Conservation (phyloP, 2,888 invertebrate species). For the Dromius quadrimaculatus region DNA sequence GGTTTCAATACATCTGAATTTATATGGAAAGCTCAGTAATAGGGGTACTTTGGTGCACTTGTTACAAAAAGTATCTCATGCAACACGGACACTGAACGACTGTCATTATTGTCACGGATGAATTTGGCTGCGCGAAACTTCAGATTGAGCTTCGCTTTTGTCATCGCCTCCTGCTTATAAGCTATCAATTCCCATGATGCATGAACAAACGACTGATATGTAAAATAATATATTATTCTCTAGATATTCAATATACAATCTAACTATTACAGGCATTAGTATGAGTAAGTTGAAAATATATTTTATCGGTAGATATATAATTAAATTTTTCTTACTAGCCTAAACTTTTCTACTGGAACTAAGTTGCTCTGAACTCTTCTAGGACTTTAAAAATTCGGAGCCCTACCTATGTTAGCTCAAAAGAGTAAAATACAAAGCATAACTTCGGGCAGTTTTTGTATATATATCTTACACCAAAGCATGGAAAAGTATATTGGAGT, state of each 20-base stretch:
- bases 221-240: too few relatives aligned
- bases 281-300: slow-evolving; percentile 7
- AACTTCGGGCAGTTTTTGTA: slow-evolving; percentile 37
- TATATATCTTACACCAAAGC: slow-evolving; percentile 46
- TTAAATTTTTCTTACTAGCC: slow-evolving; percentile 2
- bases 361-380: slow-evolving; percentile 36
- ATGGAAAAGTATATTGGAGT: slow-evolving; percentile 32
- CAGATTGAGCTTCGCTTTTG: too few relatives aligned
- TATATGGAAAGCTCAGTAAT: too few relatives aligned
- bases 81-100: too few relatives aligned
- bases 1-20: too few relatives aligned
- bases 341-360: slow-evolving; percentile 14
- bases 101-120: too few relatives aligned
- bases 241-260: not conserved
- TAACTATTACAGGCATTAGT: not conserved
- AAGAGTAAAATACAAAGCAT: slow-evolving; percentile 37
- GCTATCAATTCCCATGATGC: not conserved
- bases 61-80: too few relatives aligned
- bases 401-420: slow-evolving; percentile 44
- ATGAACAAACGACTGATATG: not conserved
- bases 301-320: slow-evolving; percentile 1
- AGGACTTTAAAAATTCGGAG: slow-evolving; percentile 42
- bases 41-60: too few relatives aligned
- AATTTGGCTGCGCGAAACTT: too few relatives aligned
- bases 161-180: too few relatives aligned